Conservation (phyloP, 1,140 invertebrate genomes). For the Tetragonula clypearis region DNA sequence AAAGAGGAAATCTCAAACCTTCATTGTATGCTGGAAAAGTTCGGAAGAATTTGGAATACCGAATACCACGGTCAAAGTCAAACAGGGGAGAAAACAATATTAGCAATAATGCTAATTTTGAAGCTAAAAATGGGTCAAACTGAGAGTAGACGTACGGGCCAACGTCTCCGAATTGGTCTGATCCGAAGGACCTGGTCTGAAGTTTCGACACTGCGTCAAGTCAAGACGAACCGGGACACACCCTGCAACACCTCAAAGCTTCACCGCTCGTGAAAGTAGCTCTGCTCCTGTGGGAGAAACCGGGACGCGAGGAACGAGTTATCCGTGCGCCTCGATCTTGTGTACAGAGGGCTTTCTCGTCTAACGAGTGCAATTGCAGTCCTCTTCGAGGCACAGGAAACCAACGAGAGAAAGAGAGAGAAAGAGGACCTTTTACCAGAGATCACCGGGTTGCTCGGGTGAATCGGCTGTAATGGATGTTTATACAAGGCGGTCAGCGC, state of each 20-base stretch:
- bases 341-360: slow-evolving; percentile 37
- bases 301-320: slow-evolving; percentile 26
- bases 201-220: slow-evolving; percentile 39
- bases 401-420: background rate
- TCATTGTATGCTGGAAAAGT: too few species aligned
- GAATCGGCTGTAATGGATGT: slow-evolving; percentile 43
- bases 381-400: background rate
- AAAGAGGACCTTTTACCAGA: slow-evolving; percentile 18
- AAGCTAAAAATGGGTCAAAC: slow-evolving; percentile 38
- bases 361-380: slow-evolving; percentile 42
- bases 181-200: slow-evolving; percentile 27
- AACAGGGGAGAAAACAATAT: background rate
- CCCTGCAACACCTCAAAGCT: slow-evolving; percentile 55
- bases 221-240: slow-evolving; percentile 26
- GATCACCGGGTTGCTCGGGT: background rate
- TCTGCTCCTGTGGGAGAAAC: slow-evolving; percentile 10
- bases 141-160: background rate
- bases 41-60: too few species aligned
- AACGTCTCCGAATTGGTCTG: background rate
- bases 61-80: background rate
- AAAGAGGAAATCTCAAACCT: too few species aligned
- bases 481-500: slow-evolving; percentile 5
- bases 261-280: slow-evolving; percentile 19
- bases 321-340: slow-evolving; percentile 50
- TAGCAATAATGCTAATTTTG: slow-evolving; percentile 47